These are phyloP conservation scores for Scotopteryx bipunctaria DNA, from an alignment of 2,888 invertebrate genomes.

Conservation along the genomic window DNA sequence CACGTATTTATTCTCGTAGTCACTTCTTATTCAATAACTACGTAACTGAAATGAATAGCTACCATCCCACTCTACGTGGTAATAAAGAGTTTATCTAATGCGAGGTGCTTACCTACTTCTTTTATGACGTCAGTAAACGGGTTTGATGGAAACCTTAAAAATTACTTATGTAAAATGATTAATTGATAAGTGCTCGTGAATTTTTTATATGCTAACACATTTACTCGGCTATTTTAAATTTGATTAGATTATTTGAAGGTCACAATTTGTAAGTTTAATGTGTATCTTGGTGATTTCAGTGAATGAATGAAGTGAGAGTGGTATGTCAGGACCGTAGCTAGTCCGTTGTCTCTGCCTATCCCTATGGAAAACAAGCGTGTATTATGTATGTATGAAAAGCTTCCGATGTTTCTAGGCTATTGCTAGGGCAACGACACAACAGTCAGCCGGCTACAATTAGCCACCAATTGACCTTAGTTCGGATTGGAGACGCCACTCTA, in stretches of 20 bases:
- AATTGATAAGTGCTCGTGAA: background rate
- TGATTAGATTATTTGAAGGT: background rate
- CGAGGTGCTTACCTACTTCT: background rate
- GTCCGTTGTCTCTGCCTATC: no score
- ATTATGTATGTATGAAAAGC: no score
- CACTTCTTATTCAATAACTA: conserved; percentile 1
- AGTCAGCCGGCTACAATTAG: conserved; percentile 61
- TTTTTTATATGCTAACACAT: background rate
- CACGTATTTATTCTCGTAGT: background rate
- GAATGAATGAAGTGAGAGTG: no score
- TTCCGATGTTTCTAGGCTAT: no score
- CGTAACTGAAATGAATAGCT: conserved; percentile 6
- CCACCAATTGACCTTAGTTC: conserved; percentile 72
- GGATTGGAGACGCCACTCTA: conserved; percentile 57
- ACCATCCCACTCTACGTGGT: conserved; percentile 5
- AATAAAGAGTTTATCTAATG: conserved; percentile 7
- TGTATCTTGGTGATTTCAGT: no score
- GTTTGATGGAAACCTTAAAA: background rate
- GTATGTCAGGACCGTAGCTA: no score
- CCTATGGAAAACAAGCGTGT: no score
- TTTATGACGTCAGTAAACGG: conserved; percentile 14
- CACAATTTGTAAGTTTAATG: background rate
- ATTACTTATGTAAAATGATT: conserved; percentile 2
- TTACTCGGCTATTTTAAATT: background rate
- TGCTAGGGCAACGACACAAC: conserved; percentile 60